Evolutionary conservation across 2,113 vertebrate genomes (phyloP), one percentile per base, ranked within the genome.

Genomic region (Zootoca vivipara): DNA sequence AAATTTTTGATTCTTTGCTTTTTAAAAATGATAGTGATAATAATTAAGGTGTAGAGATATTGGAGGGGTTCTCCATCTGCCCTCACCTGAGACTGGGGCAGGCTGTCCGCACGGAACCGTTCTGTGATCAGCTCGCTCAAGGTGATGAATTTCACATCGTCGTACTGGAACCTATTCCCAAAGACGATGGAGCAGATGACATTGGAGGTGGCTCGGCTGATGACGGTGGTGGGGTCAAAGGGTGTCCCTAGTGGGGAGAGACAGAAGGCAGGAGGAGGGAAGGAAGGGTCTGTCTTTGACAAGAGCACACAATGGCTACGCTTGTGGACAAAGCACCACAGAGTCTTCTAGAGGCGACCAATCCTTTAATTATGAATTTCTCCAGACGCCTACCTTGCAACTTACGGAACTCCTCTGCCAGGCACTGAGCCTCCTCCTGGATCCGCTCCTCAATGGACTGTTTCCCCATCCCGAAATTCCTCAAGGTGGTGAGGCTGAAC

Each of bases 381-480:
- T 62, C 16, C 58, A 62, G 18, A 20, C 16, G 16, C 4, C 1
- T 75, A 87, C 86, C 79, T 64, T 75, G 7, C 0, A 1, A 46
- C 64, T 82, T 65, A 5, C 1, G 56, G 35, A 87, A 35, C 38
- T 82, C 86, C 7, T 35, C 87, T 16, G 81, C 83, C 87, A 97
- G 69, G 87, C 94, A 82, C 74, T 33, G 78, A 74, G 96, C 96
- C 90, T 97, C 97, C 82, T 97, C 97, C 35, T 96, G 96, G 90
- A 97, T 97, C 94, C 96, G 97, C 72, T 95, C 87, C 58, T 97
- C 97, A 94, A 96, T 97, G 75, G 94, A 90, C 24, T 96, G 96
- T 28, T 95, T 94, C 40, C 97, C 97, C 97, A 97, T 97, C 83
- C 97, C 97, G 62, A 97, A 97, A 91, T 97, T 96, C 92, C 96